Conservation (phyloP, 2,113 vertebrate genomes). For the Lutjanus erythropterus region DNA sequence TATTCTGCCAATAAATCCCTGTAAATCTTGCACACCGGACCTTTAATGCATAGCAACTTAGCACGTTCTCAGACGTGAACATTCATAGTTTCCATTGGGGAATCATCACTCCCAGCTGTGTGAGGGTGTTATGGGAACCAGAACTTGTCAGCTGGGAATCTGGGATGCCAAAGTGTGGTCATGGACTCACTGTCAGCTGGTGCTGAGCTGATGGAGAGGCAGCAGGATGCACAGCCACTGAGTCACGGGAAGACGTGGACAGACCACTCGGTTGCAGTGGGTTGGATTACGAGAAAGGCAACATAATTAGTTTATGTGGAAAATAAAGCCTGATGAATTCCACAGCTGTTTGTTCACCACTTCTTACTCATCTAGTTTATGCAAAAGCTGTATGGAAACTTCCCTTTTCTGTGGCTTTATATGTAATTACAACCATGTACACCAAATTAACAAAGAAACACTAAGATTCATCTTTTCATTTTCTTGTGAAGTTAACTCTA, state of each 20-base stretch:
- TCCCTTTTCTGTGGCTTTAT: background rate
- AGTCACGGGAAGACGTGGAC: slow-evolving; percentile 49
- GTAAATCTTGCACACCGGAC: too few relatives aligned
- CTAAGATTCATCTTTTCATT: background rate
- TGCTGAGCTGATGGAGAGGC: slow-evolving; percentile 57
- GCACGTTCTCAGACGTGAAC: slow-evolving; percentile 16
- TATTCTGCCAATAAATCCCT: too few relatives aligned
- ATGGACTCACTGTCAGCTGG: slow-evolving; percentile 63
- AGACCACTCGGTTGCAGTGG: slow-evolving; percentile 6
- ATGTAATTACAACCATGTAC: background rate
- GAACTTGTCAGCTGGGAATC: slow-evolving; percentile 72
- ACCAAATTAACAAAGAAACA: background rate
- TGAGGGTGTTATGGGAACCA: slow-evolving; percentile 62
- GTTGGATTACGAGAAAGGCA: slow-evolving; percentile 10
- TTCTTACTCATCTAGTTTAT: slow-evolving; percentile 7
- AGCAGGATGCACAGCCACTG: slow-evolving; percentile 45
- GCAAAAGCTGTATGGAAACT: background rate
- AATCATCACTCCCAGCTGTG: slow-evolving; percentile 69
- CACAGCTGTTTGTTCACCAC: slow-evolving; percentile 45
- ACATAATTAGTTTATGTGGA: slow-evolving; percentile 33
- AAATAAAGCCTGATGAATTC: slow-evolving; percentile 11
- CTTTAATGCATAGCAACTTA: background rate
- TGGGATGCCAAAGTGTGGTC: slow-evolving; percentile 58
- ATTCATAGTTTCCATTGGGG: slow-evolving; percentile 56
- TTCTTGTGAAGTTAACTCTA: background rate